These are phyloP conservation scores for Pseudorectes ferrugineus DNA, from an alignment of 2,113 vertebrate species.

Conservation along the genomic window DNA sequence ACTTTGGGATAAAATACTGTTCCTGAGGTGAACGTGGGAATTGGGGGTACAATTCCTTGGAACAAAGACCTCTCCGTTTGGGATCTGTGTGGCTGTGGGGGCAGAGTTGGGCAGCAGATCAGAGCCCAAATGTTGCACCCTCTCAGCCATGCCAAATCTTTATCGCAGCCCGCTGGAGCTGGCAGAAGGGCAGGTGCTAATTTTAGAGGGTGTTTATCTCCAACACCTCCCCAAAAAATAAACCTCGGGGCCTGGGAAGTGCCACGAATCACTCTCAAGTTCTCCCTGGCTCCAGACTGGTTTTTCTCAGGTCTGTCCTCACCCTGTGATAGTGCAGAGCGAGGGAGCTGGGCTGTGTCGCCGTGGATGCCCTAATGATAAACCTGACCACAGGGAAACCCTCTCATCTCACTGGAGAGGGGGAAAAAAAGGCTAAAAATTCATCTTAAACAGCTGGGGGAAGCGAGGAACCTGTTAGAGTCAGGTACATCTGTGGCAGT, in stretches of 20 bases:
- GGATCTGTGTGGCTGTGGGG: background rate
- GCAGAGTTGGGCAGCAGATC: background rate
- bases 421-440: background rate
- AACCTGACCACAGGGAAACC: background rate
- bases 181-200: background rate
- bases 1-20: background rate
- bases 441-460: background rate
- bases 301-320: background rate
- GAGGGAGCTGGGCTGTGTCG: background rate
- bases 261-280: background rate
- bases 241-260: background rate
- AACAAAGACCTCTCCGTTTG: fast-evolving
- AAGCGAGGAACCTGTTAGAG: background rate
- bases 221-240: background rate
- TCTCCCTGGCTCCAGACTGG: background rate
- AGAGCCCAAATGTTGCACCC: background rate
- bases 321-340: background rate
- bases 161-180: background rate
- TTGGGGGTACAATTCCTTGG: background rate
- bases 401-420: background rate
- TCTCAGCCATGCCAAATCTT: background rate
- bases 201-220: constrained; percentile 40
- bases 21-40: fast-evolving
- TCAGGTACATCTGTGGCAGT: background rate
- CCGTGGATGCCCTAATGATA: background rate